Conservation (phyloP, 2,888 invertebrate species). For the Unio delphinus region DNA sequence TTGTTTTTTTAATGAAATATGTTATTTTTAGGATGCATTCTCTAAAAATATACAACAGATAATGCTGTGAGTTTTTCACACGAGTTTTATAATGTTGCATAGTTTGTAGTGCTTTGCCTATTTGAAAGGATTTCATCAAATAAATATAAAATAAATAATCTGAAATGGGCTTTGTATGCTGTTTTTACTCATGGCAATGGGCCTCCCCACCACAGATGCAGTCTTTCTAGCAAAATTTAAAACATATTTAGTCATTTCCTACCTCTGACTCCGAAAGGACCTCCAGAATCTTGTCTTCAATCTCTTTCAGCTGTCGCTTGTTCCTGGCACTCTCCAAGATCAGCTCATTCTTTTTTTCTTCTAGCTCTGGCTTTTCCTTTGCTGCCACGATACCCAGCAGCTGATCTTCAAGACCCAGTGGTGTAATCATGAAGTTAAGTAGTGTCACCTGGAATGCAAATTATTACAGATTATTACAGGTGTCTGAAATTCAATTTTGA, state of each 20-base stretch:
- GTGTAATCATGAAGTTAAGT: constrained; percentile 95
- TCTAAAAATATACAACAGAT: too few species aligned
- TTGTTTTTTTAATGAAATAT: too few species aligned
- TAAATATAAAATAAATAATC: too few species aligned
- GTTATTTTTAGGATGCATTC: too few species aligned
- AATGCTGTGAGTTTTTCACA: too few species aligned
- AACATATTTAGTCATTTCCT: constrained; percentile 2
- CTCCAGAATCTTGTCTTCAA: constrained; percentile 92
- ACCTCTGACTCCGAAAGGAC: constrained; percentile 83
- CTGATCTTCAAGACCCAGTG: constrained; percentile 92
- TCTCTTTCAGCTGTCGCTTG: constrained; percentile 89
- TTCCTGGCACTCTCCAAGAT: constrained; percentile 92
- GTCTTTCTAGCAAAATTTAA: neutral
- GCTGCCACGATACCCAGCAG: constrained; percentile 92
- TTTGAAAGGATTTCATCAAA: too few species aligned
- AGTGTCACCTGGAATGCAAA: constrained; percentile 82
- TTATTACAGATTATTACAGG: neutral
- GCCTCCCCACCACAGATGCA: too few species aligned
- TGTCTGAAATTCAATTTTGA: too few species aligned
- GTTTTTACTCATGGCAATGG: too few species aligned
- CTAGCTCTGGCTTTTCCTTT: constrained; percentile 89
- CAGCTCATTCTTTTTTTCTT: constrained; percentile 91
- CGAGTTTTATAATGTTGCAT: too few species aligned
- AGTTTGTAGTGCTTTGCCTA: too few species aligned
- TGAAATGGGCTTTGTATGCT: too few species aligned